A percentile compares a stretch with the other conserved stretches of the same genome.
phyloP scores from a whole-genome alignment of 2,888 invertebrate species.

The Argyresthia albistria region DNA sequence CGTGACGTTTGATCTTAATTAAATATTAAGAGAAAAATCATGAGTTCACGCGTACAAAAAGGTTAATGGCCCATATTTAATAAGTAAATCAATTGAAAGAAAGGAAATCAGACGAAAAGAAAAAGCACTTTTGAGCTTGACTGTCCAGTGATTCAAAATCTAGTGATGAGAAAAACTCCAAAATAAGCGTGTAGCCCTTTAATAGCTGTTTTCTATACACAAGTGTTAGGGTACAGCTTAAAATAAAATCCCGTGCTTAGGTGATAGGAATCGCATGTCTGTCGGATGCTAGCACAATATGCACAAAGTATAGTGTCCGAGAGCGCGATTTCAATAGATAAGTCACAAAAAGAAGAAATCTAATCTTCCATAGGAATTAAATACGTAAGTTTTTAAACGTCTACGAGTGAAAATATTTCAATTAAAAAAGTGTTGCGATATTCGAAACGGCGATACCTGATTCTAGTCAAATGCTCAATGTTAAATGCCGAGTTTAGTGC shows the following conservation, averaged over 20 bases:
- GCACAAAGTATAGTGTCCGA: constrained; percentile 34
- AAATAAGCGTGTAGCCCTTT: constrained; percentile 13
- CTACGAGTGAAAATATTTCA: constrained; percentile 33
- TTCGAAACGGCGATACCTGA: constrained; percentile 16
- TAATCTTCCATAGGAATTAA: constrained; percentile 67
- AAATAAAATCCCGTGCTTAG: constrained; percentile 23
- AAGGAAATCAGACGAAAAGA: constrained; percentile 6
- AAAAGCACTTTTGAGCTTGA: constrained; percentile 2
- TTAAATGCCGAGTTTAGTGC: constrained; percentile 30
- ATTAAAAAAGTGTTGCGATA: constrained; percentile 15
- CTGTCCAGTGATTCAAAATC: constrained; percentile 1
- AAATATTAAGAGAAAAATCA: constrained; percentile 39
- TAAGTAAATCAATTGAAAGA: constrained; percentile 60
- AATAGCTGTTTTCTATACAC: constrained; percentile 24
- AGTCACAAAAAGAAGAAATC: constrained; percentile 53
- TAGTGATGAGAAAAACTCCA: not conserved
- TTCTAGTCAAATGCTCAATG: constrained; percentile 55
- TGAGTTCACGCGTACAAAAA: constrained; percentile 56
- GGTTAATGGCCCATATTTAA: constrained; percentile 58
- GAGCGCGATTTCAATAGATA: constrained; percentile 50
- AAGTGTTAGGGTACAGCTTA: constrained; percentile 27
- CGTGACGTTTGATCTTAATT: constrained; percentile 58
- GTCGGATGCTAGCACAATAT: constrained; percentile 53
- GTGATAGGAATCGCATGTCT: constrained; percentile 37
- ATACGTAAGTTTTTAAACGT: constrained; percentile 53